Base-by-base conservation (phyloP, 92 coral and sea anemone species). In the Porites rus region DNA sequence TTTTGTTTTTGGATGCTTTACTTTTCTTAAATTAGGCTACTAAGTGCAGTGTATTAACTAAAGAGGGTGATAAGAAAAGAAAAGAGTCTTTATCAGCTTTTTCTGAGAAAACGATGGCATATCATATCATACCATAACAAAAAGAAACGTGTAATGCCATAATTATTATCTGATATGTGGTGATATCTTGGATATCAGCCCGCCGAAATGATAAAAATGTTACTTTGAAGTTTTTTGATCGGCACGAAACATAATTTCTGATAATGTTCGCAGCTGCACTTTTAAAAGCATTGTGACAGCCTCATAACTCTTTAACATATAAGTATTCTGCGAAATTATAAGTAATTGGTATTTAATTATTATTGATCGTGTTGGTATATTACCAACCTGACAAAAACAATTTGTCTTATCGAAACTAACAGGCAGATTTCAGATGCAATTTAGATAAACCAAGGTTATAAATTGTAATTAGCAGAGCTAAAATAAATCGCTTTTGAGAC, bases 91-190 rank as follows among this genome's bases (percentile, higher is more conserved):
- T 38, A 43, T 69, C 51, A 63, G 72, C 64, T 46, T 62, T n/a
- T 22, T 73, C 61, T 16, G 19, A 7, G 8, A 43, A 31, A 73
- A 74, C 38, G 64, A 79, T 65, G 72, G 21, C 85, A 68, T 22
- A 24, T 69, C 53, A 58, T 17, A 80, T 53, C 6, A 68, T 58
- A 54, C 61, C 59, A 56, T 28, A 21, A 20, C 50, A 66, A 77
- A 62, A 51, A 4, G 22, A 22, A 51, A 50, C 53, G 1, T 43
- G 72, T 60, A n/a, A 46, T 72, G 60, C 74, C 87, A 73, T 74
- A 61, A 52, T 52, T 21, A 73, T 51, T 7, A 83, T 83, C 80
- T 83, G 87, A 82, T 72, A 82, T 62, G 78, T 60, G 51, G 22
- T n/a, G 51, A 54, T 74, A 38, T 38, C 46, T 4, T 38, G 46